Evolutionary conservation across 2,888 invertebrate genomes (phyloP), one percentile per base, ranked within the genome.

Genomic region (Cetonia aurata): DNA sequence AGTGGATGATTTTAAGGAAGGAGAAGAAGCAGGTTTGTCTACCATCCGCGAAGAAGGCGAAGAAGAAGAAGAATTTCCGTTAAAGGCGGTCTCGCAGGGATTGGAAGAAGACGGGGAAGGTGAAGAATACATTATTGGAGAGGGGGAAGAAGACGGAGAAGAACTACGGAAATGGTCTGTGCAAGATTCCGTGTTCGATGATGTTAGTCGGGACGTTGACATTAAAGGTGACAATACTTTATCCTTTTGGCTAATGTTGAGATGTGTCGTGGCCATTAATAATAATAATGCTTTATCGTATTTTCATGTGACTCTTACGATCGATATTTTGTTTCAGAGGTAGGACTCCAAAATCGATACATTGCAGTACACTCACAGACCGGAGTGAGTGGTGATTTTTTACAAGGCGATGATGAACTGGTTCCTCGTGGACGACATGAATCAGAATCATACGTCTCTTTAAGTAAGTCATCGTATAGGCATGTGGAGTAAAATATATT

Each of bases 21-120:
- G 59, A 3, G 57, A 65, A 19, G 62, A 50, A 65, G 62, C 50
- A 13, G 62, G 50, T 50, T 41, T 65, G 15, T 65, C 10, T 6
- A 31, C 48, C 15, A 65, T 65, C 15, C 46, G 12, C n/a, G 77
- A 80, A 75, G 75, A 77, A 78, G 79, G 78, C 77, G 79, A 78
- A 77, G 80, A 80, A 81, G 79, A 80, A 81, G 79, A 80, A 79
- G 79, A 77, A 79, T 77, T 74, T 75, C 68, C 37, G 15, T 42
- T 19, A 42, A 42, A 10, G n/a, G 42, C 12, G 1, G 25, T 48
- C 13, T 31, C 48, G 66, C 9, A 44, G 44, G 73, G 74, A 10
- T 3, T 69, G 66, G 60, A 67, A 71, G 71, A 59, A 62, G 69
- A 56, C 56, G 46, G 59, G n/a, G 31, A 19, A 10, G 62, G 50